Evolutionary conservation across 2,113 vertebrate species (phyloP), one percentile per base, ranked within the genome.

Genomic region (Pachyramphus minor): DNA sequence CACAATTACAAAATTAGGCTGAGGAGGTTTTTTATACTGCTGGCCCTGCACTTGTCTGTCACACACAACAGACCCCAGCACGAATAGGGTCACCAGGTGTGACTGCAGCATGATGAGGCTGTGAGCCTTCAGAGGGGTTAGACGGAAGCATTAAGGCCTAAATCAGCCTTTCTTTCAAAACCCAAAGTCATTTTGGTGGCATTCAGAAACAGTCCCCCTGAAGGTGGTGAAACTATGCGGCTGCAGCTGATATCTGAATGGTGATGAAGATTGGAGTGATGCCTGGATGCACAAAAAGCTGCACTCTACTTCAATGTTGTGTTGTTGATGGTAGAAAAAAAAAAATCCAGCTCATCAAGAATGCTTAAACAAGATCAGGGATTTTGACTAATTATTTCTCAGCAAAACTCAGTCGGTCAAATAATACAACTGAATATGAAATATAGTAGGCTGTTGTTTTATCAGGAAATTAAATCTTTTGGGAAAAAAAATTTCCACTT

Each of bases 1-100:
- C 78, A 88, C 93, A 93, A n/a, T 96, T 92, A 88, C 59, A 80
- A 73, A 87, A 71, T 93, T 80, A 95, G 67, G 37, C 75, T 47
- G 60, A 72, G 42, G 30, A 50, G 6, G 1, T 2, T 39, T 66
- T 47, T 45, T 49, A 4, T 81, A 23, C 42, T 39, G 23, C 6
- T 78, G 74, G 19, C 52, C 50, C 52, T 2, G 1, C 41, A 8
- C 45, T 72, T 8, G 7, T 41, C 75, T 94, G 60, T 49, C 75
- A 66, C 4, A 5, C 1, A 0, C 2, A 0, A 3, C 17, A 92
- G 71, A 45, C 6, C 27, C 12, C 58, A 4, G 45, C 17, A 4
- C 9, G 3, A 5, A 1, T 8, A 1, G 12, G 27, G 11, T 62
- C 81, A 22, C 24, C 41, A n/a, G 35, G 16, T 13, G 21, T 41